These are phyloP conservation scores for Salminus brasiliensis DNA, from an alignment of 2,113 vertebrate species.

Conservation along the genomic window DNA sequence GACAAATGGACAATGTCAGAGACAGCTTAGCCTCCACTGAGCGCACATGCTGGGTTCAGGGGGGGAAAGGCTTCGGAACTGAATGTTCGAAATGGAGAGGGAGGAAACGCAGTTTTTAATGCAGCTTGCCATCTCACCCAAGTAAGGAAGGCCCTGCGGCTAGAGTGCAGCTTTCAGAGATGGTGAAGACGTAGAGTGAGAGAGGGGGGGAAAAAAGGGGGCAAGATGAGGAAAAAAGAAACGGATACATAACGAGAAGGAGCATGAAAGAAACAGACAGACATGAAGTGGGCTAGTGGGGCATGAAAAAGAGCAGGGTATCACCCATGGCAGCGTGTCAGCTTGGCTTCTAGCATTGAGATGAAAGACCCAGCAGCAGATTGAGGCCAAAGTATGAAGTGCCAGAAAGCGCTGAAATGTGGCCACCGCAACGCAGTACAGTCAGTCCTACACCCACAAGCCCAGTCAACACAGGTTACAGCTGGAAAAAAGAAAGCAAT, in stretches of 20 bases:
- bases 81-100: neutral
- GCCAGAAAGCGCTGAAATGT: conserved; percentile 1
- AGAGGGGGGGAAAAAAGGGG: neutral
- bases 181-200: neutral
- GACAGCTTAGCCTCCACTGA: neutral
- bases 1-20: conserved; percentile 36
- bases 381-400: neutral
- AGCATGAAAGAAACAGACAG: neutral
- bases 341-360: neutral
- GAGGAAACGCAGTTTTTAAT: neutral
- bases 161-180: neutral
- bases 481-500: neutral
- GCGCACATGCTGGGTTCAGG: neutral
- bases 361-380: neutral
- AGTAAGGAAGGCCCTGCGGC: neutral
- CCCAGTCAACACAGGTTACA: neutral
- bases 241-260: neutral
- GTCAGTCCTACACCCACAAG: neutral
- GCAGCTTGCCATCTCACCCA: neutral
- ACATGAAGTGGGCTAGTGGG: neutral
- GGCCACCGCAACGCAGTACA: neutral
- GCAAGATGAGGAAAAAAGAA: neutral
- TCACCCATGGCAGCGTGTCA: neutral
- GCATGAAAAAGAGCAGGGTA: conserved; percentile 11
- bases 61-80: neutral